Evolutionary conservation across 2,797 vertebrate genomes (phyloP), one percentile per base, ranked within the genome.

Genomic region (Leptodactylus fallax): DNA sequence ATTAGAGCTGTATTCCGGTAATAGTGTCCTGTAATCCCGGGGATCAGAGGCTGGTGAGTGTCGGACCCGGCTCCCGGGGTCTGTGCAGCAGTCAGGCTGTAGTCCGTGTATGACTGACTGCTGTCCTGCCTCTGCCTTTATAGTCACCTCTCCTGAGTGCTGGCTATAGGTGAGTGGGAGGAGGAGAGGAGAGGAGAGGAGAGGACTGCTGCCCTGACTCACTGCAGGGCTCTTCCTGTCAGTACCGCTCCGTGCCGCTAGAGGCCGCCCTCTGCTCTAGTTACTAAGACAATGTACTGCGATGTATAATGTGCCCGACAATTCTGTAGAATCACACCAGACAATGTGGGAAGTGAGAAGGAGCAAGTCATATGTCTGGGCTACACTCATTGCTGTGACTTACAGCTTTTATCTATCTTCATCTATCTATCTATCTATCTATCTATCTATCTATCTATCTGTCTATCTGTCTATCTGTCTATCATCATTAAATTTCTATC

Each of bases 61-160:
- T 53, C 51, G 7, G 51, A 6, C 51, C 51, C 8, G 51, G 49
- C 49, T 5, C 49, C 49, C 5, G 49, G 8, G 2, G 51, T 53
- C 51, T 3, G 51, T 21, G 21, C 51, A 14, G 23, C 2, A 23
- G 17, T 36, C 23, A 27, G 65, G 23, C 13, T n/a, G 56, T 10
- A n/a, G 10, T 49, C 7, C n/a, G 7, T 74, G n/a, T 49, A 27
- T 27, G 71, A 74, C 9, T 36, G 36, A 25, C 51, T 76, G 36
- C 21, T 6, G 6, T n/a, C 3, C 25, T 4, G 55, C 56, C 55
- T 19, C 19, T 4, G 56, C 56, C 8, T 51, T 84, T 84, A 85
- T 85, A 84, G 67, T 47, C 79, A 58, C 36, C 80, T 67, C 63
- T 23, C 27, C 12, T 12, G 17, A 13, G 51, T 36, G 81, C 65